A percentile compares a stretch with the other conserved stretches of the same genome.
Evolutionary conservation across 2,113 vertebrate species (phyloP).

Genomic region (Propithecus coquereli): DNA sequence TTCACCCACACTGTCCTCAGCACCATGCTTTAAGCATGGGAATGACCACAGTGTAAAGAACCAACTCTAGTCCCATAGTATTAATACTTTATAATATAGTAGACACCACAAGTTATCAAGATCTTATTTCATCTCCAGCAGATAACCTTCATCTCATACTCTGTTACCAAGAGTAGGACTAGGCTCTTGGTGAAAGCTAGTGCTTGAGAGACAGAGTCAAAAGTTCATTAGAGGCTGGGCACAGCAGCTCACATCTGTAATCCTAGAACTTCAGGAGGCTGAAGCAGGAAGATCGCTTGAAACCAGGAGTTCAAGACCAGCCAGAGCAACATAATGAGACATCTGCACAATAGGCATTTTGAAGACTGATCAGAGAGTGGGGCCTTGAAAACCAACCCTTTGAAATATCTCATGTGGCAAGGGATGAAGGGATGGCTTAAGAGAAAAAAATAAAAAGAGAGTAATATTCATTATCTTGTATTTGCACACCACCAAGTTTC

Average conservation of each 20-base stretch:
- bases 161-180: background rate
- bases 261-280: too few species aligned
- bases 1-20: background rate
- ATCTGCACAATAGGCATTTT: background rate
- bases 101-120: background rate
- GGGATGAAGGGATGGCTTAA: conserved; percentile 20
- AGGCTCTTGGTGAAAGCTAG: background rate
- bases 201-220: background rate
- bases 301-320: too few species aligned
- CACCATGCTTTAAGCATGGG: background rate
- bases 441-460: background rate
- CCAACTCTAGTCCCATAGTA: too few species aligned
- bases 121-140: background rate
- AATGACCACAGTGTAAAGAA: background rate
- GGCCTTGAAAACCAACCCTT: background rate
- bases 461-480: background rate
- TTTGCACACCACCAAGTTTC: conserved; percentile 8
- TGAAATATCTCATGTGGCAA: background rate
- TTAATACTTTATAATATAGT: background rate
- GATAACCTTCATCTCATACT: background rate
- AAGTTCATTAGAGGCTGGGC: too few species aligned
- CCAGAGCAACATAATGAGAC: background rate
- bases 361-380: background rate
- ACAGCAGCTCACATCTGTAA: too few species aligned
- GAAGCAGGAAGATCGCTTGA: too few species aligned